Base-by-base conservation (phyloP, 2,888 invertebrate genomes). In the Sturmia bella region DNA sequence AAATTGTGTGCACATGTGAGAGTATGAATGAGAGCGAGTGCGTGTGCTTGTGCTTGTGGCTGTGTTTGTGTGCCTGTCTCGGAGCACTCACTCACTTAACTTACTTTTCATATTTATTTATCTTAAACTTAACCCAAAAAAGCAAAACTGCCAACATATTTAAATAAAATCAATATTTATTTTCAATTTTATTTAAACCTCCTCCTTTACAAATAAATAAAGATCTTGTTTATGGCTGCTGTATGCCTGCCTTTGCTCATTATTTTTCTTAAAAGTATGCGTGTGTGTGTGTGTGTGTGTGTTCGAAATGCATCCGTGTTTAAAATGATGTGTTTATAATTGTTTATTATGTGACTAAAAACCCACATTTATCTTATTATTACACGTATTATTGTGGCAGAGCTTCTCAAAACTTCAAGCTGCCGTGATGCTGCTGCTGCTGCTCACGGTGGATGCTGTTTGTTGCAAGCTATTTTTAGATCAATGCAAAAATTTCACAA, bases 261-360 rank as follows among this genome's bases (percentile, higher is more conserved):
- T n/a, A 37, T 13, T 19, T 50, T 9, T 48, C 57, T n/a, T 19
- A 57, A 77, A 56, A 66, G 77, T 63, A 81, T 81, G 73, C 81
- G 81, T 56, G 76, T 81, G n/a, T n/a, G n/a, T n/a, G n/a, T n/a
- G 7, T 24, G 13, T 41, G 27, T 17, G 45, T 13, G 19, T 50
- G 9, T 57, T 66, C n/a, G 17, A 57, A 77, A 56, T 72, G 77
- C 69, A 82, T 82, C 77, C 81, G 81, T 57, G 77, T 82, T 77
- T 69, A 77, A 82, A 77, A 77, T 82, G 73, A 82, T 82, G 81
- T 82, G 81, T 77, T 82, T 82, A 82, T 82, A 82, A 82, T 82
- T 82, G 81, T 82, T 82, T 82, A 82, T 77, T 82, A 82, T 82
- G 81, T 82, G 81, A 82, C 81, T 82, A 82, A 82, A 81, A 82